Evolutionary conservation across 2,113 vertebrate species (phyloP).

Genomic region (Aviceda subcristata): DNA sequence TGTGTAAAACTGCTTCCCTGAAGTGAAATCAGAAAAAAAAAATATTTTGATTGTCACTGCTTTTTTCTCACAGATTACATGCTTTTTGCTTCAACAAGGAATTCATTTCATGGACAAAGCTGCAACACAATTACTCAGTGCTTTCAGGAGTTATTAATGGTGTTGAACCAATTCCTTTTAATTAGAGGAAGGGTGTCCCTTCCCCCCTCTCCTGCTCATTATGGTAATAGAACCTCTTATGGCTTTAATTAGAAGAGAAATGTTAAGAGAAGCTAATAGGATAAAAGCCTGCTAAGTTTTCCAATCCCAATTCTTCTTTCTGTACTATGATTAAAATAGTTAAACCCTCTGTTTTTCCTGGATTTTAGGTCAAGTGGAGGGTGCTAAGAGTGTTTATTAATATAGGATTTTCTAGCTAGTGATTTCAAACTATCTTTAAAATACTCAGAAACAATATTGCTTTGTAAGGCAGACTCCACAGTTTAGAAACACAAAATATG

Average conservation of each 20-base stretch:
- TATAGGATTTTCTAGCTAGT: background rate
- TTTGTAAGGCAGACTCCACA: background rate
- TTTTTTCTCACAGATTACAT: background rate
- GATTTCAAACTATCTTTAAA: background rate
- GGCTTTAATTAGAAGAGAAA: background rate
- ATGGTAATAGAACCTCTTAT: background rate
- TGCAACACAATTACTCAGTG: background rate
- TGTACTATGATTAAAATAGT: background rate
- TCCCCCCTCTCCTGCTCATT: background rate
- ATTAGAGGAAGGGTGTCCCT: background rate
- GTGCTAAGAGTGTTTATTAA: background rate
- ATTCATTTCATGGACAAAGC: background rate
- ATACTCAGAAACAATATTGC: background rate
- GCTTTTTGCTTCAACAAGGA: background rate
- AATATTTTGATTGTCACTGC: background rate
- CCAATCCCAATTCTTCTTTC: background rate
- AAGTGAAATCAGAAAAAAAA: background rate
- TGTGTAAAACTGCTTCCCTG: background rate
- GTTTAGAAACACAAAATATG: background rate
- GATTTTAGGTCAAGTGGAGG: background rate
- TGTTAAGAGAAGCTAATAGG: background rate
- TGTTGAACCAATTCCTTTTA: background rate
- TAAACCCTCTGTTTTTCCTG: background rate
- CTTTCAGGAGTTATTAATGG: background rate
- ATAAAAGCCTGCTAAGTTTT: background rate